Conservation (phyloP, 1,140 invertebrate species). For the Rhyzopertha dominica region DNA sequence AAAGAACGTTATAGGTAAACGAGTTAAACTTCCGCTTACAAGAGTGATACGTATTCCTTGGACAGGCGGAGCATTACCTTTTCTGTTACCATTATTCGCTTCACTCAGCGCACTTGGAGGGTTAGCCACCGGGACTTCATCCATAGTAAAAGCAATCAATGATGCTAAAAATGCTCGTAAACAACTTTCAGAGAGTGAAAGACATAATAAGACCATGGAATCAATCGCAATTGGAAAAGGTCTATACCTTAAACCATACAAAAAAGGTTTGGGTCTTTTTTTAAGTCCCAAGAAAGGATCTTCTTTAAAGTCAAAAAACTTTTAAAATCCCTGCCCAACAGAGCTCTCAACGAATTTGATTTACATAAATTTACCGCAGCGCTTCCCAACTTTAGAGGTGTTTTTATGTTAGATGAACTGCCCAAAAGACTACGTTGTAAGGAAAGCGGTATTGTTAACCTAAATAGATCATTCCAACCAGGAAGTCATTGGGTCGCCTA, state of each 20-base stretch:
- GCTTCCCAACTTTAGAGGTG: constrained; percentile 34
- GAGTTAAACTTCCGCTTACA: too few relatives aligned
- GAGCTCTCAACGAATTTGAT: constrained; percentile 28
- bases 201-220: constrained; percentile 41
- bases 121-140: constrained; percentile 35
- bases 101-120: constrained; percentile 40
- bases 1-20: too few relatives aligned
- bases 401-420: constrained; percentile 38
- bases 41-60: constrained; percentile 39
- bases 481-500: too few relatives aligned
- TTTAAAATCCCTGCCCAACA: constrained; percentile 18
- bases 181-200: constrained; percentile 30
- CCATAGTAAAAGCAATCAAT: constrained; percentile 38
- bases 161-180: constrained; percentile 33
- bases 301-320: constrained; percentile 25
- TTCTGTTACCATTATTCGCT: constrained; percentile 41
- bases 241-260: constrained; percentile 39
- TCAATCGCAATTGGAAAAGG: constrained; percentile 38
- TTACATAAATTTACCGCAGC: constrained; percentile 22
- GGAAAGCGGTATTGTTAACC: constrained; percentile 38
- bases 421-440: constrained; percentile 18
- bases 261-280: constrained; percentile 30
- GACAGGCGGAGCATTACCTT: constrained; percentile 39
- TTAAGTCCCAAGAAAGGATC: background rate
- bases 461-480: too few relatives aligned